These are phyloP conservation scores for Eubasilissa regina DNA, from an alignment of 1,140 invertebrate species.

Conservation along the genomic window DNA sequence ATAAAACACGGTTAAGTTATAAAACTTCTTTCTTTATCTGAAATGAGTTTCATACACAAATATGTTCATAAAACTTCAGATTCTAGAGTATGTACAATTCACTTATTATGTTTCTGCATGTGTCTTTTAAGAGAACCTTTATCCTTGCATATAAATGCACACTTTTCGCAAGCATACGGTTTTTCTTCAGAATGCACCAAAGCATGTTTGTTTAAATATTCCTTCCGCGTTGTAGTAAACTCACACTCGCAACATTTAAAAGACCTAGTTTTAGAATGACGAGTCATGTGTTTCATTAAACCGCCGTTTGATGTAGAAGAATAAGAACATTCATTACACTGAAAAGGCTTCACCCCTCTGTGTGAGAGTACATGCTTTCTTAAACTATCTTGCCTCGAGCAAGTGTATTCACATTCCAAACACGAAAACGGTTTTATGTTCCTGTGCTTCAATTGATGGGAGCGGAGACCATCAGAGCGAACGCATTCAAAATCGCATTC, in stretches of 20 bases:
- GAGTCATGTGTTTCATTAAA: slow-evolving; percentile 5
- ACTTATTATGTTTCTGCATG: slow-evolving; percentile 8
- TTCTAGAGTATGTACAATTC: background rate
- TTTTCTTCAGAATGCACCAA: background rate
- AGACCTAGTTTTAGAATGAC: background rate
- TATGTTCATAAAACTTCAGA: no score
- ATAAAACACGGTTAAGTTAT: no score
- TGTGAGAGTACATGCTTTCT: background rate
- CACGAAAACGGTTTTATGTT: background rate
- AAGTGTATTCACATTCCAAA: slow-evolving; percentile 12
- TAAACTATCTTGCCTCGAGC: background rate
- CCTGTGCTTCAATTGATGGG: background rate
- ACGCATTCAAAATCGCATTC: background rate
- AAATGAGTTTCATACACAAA: no score
- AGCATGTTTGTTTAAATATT: slow-evolving; percentile 5
- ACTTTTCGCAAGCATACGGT: background rate
- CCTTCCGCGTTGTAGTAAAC: background rate
- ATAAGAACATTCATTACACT: background rate
- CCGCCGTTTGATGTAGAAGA: background rate
- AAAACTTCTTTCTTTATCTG: no score
- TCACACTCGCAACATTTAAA: slow-evolving; percentile 14
- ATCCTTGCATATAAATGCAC: slow-evolving; percentile 7
- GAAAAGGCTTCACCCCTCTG: background rate
- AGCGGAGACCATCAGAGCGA: background rate
- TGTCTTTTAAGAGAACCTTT: slow-evolving; percentile 15